These are phyloP conservation scores for Psittacula cyanocephala DNA, from an alignment of 2,113 vertebrate species.

Conservation along the genomic window DNA sequence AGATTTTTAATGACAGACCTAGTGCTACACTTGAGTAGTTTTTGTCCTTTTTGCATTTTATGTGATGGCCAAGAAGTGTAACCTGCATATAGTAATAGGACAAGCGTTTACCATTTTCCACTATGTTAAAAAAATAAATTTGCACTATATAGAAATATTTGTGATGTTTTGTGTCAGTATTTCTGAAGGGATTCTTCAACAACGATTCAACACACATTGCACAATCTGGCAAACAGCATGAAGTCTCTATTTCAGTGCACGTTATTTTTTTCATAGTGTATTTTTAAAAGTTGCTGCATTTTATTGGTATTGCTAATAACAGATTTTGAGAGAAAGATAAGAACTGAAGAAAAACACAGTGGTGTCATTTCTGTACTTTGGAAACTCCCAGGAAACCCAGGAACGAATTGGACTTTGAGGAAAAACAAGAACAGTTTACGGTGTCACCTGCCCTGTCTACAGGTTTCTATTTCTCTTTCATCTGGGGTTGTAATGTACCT, in stretches of 20 bases:
- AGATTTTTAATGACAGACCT: not conserved
- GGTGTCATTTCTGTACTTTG: not conserved
- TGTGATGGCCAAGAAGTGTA: not conserved
- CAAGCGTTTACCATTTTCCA: not conserved
- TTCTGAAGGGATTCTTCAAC: not conserved
- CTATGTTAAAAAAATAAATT: not conserved
- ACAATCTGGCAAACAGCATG: not conserved
- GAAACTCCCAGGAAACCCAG: not conserved
- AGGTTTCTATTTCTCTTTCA: not conserved
- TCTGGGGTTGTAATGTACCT: not conserved
- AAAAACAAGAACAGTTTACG: not conserved
- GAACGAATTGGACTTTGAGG: not conserved
- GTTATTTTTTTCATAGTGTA: not conserved
- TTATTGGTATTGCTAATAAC: not conserved
- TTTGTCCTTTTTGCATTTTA: not conserved
- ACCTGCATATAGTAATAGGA: not conserved
- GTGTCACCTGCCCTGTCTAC: not conserved
- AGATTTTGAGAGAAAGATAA: not conserved
- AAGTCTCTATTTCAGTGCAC: not conserved
- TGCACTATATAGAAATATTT: rapidly evolving
- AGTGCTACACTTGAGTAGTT: not conserved
- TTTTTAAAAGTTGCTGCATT: not conserved
- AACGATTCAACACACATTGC: rapidly evolving
- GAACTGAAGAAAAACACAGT: not conserved
- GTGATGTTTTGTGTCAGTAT: not conserved